These are phyloP conservation scores for Sarcophaga subvicina DNA, from an alignment of 2,888 invertebrate genomes.

Conservation along the genomic window DNA sequence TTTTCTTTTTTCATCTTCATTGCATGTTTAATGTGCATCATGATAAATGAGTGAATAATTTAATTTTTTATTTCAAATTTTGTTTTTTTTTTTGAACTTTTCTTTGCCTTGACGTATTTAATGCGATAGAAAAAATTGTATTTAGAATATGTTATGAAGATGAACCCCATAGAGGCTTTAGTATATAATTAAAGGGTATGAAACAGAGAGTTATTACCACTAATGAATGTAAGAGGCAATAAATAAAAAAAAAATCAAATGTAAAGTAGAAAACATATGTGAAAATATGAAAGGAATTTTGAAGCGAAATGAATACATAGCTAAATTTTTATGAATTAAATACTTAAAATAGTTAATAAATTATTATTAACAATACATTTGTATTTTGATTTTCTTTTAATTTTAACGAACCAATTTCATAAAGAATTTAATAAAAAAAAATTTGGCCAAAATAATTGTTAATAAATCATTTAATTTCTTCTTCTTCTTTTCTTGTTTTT, in stretches of 20 bases:
- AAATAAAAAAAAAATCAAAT: too few relatives aligned
- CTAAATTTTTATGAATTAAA: constrained; percentile 12
- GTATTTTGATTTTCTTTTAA: background rate
- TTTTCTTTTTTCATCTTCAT: background rate
- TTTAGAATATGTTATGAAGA: constrained; percentile 50
- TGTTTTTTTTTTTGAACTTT: background rate
- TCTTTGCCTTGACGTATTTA: constrained; percentile 59
- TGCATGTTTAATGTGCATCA: background rate
- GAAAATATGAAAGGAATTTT: background rate
- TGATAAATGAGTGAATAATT: constrained; percentile 1
- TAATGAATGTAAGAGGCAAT: constrained; percentile 9
- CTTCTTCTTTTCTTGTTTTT: background rate
- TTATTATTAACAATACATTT: background rate
- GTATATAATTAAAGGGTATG: constrained; percentile 40
- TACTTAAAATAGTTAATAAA: background rate
- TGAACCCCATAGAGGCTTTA: constrained; percentile 55
- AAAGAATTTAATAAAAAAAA: background rate
- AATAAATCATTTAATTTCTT: background rate
- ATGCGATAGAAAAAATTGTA: constrained; percentile 55
- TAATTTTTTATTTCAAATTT: constrained; percentile 5
- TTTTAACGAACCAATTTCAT: background rate
- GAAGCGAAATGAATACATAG: background rate
- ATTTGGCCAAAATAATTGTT: background rate
- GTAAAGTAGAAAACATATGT: background rate
- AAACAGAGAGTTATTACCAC: constrained; percentile 37